Evolutionary conservation across 2,113 vertebrate species (phyloP).

Genomic region (Paradisaea rubra): DNA sequence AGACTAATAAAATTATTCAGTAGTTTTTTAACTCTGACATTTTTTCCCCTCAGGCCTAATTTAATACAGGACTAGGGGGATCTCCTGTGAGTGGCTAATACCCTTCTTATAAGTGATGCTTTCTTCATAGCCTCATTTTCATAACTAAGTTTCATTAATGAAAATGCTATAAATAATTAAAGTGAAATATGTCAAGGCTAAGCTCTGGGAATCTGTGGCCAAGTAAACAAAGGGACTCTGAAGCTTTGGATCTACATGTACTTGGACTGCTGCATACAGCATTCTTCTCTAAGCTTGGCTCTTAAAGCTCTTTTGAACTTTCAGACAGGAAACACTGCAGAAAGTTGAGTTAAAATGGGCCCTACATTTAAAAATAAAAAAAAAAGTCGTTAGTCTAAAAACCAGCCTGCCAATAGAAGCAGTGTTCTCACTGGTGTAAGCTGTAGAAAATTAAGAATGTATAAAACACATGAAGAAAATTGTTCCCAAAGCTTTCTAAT

Average conservation of each 20-base stretch:
- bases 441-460: not conserved
- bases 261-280: not conserved
- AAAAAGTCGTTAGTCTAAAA: not conserved
- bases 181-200: not conserved
- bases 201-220: not conserved
- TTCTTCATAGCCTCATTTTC: constrained; percentile 41
- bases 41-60: not conserved
- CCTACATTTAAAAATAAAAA: not conserved
- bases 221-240: constrained; percentile 12
- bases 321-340: not conserved
- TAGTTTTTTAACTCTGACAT: not conserved
- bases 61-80: not conserved
- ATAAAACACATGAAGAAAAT: not conserved
- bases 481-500: not conserved
- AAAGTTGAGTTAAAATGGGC: not conserved
- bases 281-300: not conserved
- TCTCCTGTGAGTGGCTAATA: not conserved
- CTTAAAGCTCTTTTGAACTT: constrained; percentile 2
- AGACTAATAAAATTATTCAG: not conserved
- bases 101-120: not conserved
- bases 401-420: not conserved
- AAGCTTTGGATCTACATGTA: not conserved
- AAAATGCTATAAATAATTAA: constrained; percentile 45
- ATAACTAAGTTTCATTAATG: constrained; percentile 49
- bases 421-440: not conserved